Evolutionary conservation across 2,888 invertebrate genomes (phyloP).

Genomic region (Parascotia fuliginaria): DNA sequence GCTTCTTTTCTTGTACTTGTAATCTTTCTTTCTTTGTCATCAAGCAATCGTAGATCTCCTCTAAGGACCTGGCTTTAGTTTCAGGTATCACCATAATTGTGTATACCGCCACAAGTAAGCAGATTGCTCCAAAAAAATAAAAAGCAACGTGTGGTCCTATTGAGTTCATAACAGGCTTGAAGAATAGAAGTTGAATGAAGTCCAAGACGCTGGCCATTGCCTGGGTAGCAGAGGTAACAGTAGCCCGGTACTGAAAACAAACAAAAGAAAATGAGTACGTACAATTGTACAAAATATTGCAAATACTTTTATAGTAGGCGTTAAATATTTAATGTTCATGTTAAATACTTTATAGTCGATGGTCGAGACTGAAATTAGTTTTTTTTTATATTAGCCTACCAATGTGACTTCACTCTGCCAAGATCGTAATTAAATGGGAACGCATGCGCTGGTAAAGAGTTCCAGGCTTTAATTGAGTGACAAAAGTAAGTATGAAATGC

Average conservation of each 20-base stretch:
- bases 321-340: too few relatives aligned
- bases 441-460: too few relatives aligned
- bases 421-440: too few relatives aligned
- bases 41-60: constrained; percentile 3
- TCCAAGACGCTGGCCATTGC: constrained; percentile 55
- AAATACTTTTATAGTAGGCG: too few relatives aligned
- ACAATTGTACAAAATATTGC: too few relatives aligned
- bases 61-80: not conserved
- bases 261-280: too few relatives aligned
- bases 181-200: constrained; percentile 69
- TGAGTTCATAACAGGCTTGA: constrained; percentile 62
- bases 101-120: not conserved
- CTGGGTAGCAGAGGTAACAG: constrained; percentile 69
- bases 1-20: not conserved
- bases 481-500: too few relatives aligned
- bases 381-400: too few relatives aligned
- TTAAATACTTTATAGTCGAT: too few relatives aligned
- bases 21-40: not conserved
- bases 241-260: constrained; percentile 71
- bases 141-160: constrained; percentile 65
- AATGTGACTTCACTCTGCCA: too few relatives aligned
- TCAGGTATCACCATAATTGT: constrained; percentile 3
- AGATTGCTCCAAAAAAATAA: constrained; percentile 64
- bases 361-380: too few relatives aligned
- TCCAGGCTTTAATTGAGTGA: too few relatives aligned